phyloP scores from a whole-genome alignment of 2,113 vertebrate genomes.

The Brevimyrus niger region DNA sequence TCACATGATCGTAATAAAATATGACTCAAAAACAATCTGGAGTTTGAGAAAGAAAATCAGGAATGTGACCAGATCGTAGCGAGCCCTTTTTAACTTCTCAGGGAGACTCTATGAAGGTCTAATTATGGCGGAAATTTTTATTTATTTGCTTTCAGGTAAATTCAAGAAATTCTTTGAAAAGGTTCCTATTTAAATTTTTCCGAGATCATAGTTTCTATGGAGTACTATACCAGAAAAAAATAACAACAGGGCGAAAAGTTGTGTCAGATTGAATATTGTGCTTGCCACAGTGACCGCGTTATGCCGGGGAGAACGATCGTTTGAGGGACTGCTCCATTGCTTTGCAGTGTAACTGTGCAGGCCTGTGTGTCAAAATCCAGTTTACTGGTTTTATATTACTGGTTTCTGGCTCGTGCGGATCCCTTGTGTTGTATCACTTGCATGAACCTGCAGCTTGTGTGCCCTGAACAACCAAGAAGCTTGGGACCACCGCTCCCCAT shows the following conservation, averaged over 20 bases:
- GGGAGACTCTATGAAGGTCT: not conserved
- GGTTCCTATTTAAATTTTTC: not conserved
- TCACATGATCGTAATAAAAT: slow-evolving; percentile 3
- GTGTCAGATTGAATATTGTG: not conserved
- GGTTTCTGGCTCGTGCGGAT: not conserved
- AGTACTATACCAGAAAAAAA: not conserved
- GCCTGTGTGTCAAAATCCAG: not conserved
- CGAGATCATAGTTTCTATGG: not conserved
- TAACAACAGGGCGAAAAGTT: not conserved
- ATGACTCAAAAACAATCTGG: not conserved
- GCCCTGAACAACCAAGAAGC: not conserved
- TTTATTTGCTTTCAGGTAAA: not conserved
- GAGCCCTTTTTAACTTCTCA: not conserved
- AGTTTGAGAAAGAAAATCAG: not conserved
- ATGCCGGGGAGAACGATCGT: not conserved
- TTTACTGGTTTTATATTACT: not conserved
- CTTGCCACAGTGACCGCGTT: not conserved
- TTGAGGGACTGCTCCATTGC: not conserved
- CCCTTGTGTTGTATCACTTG: not conserved
- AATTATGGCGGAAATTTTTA: not conserved
- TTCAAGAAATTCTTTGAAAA: not conserved
- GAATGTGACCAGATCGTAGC: not conserved
- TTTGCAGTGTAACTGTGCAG: not conserved
- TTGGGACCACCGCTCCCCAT: not conserved
- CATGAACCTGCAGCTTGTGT: not conserved